Evolutionary conservation across 2,797 vertebrate genomes (phyloP).

Genomic region (Eulemur mongoz): DNA sequence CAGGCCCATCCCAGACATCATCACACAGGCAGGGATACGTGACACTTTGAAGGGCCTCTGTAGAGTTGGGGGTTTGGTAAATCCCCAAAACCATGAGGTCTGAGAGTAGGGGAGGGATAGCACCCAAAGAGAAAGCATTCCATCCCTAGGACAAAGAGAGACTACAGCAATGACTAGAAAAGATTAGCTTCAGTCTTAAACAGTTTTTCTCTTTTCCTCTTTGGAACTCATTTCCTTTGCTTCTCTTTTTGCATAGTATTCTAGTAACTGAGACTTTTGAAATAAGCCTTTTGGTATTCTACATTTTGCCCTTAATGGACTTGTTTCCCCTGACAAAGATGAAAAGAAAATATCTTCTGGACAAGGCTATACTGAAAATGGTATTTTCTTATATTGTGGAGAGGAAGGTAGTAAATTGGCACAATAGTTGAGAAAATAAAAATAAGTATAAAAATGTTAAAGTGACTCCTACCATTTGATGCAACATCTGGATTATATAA

Average conservation of each 20-base stretch:
- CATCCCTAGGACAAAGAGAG: neutral
- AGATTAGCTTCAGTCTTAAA: neutral
- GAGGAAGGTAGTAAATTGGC: neutral
- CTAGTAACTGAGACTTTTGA: neutral
- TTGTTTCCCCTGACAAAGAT: neutral
- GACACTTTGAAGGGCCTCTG: neutral
- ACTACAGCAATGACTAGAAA: neutral
- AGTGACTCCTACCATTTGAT: neutral
- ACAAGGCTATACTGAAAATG: neutral
- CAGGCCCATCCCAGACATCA: neutral
- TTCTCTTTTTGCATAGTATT: neutral
- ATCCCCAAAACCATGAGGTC: neutral
- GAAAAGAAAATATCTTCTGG: neutral
- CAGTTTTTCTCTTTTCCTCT: neutral
- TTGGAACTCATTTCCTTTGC: neutral
- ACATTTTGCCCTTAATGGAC: neutral
- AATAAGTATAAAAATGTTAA: neutral
- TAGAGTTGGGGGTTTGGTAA: no score
- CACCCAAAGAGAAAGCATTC: neutral
- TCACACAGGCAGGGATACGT: neutral
- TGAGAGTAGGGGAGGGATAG: neutral
- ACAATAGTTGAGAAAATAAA: neutral
- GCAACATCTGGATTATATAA: neutral
- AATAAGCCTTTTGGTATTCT: neutral
- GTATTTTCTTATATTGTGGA: neutral